Percentiles rank a stretch among this genome's conserved stretches.
Evolutionary conservation across 2,797 vertebrate genomes (phyloP).

Genomic region (Oophaga sylvatica): DNA sequence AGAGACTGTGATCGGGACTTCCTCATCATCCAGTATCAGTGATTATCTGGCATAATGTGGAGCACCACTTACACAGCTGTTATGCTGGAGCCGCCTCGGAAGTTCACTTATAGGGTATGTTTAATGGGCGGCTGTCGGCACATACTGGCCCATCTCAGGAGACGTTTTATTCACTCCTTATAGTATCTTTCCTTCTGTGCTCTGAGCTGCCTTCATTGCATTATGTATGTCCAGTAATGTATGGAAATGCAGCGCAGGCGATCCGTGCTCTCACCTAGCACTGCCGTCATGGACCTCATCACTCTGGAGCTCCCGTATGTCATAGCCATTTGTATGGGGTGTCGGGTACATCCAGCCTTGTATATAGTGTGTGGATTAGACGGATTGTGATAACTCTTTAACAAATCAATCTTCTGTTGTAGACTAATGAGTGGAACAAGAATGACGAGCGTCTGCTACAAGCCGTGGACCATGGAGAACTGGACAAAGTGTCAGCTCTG

Average conservation of each 20-base stretch:
- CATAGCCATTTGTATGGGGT: conserved; percentile 51
- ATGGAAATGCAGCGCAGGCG: not conserved
- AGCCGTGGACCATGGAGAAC: conserved; percentile 93
- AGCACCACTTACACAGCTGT: not conserved
- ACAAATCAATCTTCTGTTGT: conserved; percentile 34
- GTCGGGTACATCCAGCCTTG: conserved; percentile 13
- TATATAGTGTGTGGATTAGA: not conserved
- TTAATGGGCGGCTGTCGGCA: conserved; percentile 7
- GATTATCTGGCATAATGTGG: not conserved
- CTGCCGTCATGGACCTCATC: not conserved
- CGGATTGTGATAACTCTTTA: not conserved
- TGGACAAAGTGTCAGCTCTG: conserved; percentile 89
- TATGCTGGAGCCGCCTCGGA: not conserved
- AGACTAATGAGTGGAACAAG: conserved; percentile 97
- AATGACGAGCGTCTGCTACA: conserved; percentile 93
- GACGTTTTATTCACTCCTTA: not conserved
- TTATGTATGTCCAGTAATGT: conserved; percentile 13
- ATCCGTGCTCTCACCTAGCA: not conserved
- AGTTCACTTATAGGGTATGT: not conserved
- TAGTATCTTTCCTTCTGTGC: not conserved
- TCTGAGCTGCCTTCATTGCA: not conserved
- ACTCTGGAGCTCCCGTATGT: conserved; percentile 6
- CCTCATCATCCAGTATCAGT: not conserved
- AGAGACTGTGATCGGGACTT: no score
- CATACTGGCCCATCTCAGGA: conserved; percentile 36